Evolutionary conservation across 2,113 vertebrate species (phyloP), one percentile per base, ranked within the genome.

Genomic region (Albula goreensis): DNA sequence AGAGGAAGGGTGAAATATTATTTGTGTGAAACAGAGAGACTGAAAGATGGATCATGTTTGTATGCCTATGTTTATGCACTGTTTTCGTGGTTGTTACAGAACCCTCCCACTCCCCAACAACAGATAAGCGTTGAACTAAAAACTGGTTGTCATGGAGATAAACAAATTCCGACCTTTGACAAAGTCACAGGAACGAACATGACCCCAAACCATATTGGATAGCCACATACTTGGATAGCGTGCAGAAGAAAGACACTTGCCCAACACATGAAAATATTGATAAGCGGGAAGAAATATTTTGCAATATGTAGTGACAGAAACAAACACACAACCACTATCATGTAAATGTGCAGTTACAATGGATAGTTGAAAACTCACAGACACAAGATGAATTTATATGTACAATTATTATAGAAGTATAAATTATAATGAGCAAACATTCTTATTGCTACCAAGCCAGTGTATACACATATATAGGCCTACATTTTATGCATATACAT

Each of bases 61-160:
- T 70, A 25, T 7, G 25, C 50, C 70, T 48, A 66, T 83, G 81
- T 50, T 52, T 86, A 19, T 81, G 50, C 60, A 17, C 9, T n/a
- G 22, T 22, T 31, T 70, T n/a, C 15, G 31, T 77, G 17, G 4
- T 60, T 78, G 81, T 83, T 15, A 31, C 19, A 56, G 52, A 70
- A 87, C 83, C 87, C 85, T 85, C 87, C 88, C 90, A 85, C 88
- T 85, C 52, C 88, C 83, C 78, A 85, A 88, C 89, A 88, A 77
- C 82, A 51, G 86, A 88, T 83, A 82, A 83, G 25, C 31, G 84
- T 85, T 79, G 60, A 87, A 88, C 78, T 57, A 85, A 49, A 86
- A 83, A 89, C 83, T 86, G 87, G 93, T 94, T 93, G 92, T 92
- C 92, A 93, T 94, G 90, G 93, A 3, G 83, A 93, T 90, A 89